phyloP scores from a whole-genome alignment of 2,797 vertebrate species.

The Sebastes goodei region DNA sequence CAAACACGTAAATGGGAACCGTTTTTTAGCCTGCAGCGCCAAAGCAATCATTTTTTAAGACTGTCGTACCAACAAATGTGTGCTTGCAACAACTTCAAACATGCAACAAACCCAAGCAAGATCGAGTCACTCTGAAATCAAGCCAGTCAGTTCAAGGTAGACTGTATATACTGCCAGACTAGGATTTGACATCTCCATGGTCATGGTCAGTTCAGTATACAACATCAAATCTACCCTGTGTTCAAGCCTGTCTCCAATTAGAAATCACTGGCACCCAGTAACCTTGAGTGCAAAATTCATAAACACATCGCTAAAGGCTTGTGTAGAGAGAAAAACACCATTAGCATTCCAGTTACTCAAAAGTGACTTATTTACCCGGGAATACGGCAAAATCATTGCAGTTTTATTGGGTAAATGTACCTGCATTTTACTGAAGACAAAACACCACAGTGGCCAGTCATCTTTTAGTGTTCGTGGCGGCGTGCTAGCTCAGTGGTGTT shows the following conservation, averaged over 20 bases:
- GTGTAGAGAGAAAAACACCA: constrained; percentile 19
- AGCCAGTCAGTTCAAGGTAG: constrained; percentile 37
- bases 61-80: constrained; percentile 42
- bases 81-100: constrained; percentile 40
- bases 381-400: constrained; percentile 17
- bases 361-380: neutral
- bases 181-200: constrained; percentile 34
- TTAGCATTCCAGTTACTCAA: constrained; percentile 13
- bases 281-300: constrained; percentile 34
- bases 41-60: constrained; percentile 50
- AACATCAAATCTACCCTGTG: constrained; percentile 10
- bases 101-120: constrained; percentile 33
- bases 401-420: constrained; percentile 34
- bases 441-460: constrained; percentile 22
- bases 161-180: constrained; percentile 22
- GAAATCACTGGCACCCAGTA: constrained; percentile 29
- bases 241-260: constrained; percentile 38
- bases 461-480: constrained; percentile 31
- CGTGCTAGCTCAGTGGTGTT: constrained; percentile 31
- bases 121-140: constrained; percentile 35
- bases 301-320: constrained; percentile 38
- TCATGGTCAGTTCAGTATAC: constrained; percentile 30
- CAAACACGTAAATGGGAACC: constrained; percentile 58
- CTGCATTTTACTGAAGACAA: constrained; percentile 32
- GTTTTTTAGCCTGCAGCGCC: constrained; percentile 33